Evolutionary conservation across 2,888 invertebrate species (phyloP).

Genomic region (Diloba caeruleocephala): DNA sequence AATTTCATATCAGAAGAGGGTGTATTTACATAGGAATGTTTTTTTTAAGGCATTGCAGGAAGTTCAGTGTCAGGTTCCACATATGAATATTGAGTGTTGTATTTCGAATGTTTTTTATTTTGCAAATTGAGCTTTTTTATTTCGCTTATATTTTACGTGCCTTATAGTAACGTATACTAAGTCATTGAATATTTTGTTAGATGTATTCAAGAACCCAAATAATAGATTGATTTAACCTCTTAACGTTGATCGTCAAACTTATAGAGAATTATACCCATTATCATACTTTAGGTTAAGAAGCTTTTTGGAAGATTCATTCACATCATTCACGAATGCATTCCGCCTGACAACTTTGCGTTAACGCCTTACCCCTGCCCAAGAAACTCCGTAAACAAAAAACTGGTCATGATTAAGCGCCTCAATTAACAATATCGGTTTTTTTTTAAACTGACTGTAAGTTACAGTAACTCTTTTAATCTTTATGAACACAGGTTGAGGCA

Average conservation of each 20-base stretch:
- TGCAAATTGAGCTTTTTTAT: slow-evolving; percentile 37
- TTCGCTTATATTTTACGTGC: slow-evolving; percentile 14
- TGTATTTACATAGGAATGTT: slow-evolving; percentile 68
- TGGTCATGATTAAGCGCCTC: slow-evolving; percentile 7
- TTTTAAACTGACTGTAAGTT: too few relatives aligned
- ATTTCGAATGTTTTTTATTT: slow-evolving; percentile 46
- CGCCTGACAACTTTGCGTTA: too few relatives aligned
- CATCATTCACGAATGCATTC: slow-evolving; percentile 40
- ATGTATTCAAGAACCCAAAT: too few relatives aligned
- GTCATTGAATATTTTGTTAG: too few relatives aligned
- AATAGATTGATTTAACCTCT: too few relatives aligned
- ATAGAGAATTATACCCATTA: too few relatives aligned
- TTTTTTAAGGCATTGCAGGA: slow-evolving; percentile 50
- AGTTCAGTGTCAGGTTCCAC: slow-evolving; percentile 38
- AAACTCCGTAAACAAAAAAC: slow-evolving; percentile 15
- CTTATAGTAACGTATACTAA: slow-evolving; percentile 4
- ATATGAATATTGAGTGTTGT: slow-evolving; percentile 50
- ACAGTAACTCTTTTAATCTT: too few relatives aligned
- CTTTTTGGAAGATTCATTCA: slow-evolving; percentile 23
- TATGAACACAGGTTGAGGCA: too few relatives aligned
- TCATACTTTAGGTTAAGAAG: slow-evolving; percentile 21
- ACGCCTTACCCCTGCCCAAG: neutral
- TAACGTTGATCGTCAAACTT: slow-evolving; percentile 18
- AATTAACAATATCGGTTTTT: too few relatives aligned
- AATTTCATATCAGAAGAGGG: slow-evolving; percentile 60